These are phyloP conservation scores for Smutsia temminckii DNA, from an alignment of 2,797 vertebrate species.

Conservation along the genomic window DNA sequence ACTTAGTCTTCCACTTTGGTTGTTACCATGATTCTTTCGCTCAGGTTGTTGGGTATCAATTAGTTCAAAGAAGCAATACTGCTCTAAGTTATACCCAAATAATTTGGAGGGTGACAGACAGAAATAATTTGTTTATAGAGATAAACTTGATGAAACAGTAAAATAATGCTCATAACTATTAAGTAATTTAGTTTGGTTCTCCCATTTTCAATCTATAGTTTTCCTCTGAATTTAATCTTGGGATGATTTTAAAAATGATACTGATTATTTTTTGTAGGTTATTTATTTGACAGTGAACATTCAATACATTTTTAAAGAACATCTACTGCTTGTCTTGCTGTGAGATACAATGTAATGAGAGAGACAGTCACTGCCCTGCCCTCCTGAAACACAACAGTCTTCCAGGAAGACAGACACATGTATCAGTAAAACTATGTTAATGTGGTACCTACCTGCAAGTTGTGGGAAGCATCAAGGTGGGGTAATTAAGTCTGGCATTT, in stretches of 20 bases:
- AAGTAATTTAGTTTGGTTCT: background rate
- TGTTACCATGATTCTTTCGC: background rate
- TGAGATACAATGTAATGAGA: background rate
- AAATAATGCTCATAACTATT: background rate
- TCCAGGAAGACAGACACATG: background rate
- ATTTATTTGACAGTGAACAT: background rate
- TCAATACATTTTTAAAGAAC: background rate
- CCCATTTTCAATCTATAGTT: background rate
- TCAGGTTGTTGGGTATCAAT: background rate
- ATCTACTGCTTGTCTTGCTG: background rate
- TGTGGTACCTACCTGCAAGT: background rate
- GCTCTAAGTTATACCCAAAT: background rate
- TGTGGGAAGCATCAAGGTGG: background rate
- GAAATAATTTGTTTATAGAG: background rate
- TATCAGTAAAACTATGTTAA: background rate
- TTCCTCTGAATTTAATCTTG: constrained; percentile 12
- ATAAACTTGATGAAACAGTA: background rate
- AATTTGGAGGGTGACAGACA: background rate
- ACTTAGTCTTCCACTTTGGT: background rate
- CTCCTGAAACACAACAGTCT: background rate
- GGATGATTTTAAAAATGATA: background rate
- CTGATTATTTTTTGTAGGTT: background rate
- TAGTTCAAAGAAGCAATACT: background rate
- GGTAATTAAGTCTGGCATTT: background rate
- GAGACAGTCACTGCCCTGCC: background rate